Conservation (phyloP, 2,888 invertebrate genomes). For the Drosophila ustulata region DNA sequence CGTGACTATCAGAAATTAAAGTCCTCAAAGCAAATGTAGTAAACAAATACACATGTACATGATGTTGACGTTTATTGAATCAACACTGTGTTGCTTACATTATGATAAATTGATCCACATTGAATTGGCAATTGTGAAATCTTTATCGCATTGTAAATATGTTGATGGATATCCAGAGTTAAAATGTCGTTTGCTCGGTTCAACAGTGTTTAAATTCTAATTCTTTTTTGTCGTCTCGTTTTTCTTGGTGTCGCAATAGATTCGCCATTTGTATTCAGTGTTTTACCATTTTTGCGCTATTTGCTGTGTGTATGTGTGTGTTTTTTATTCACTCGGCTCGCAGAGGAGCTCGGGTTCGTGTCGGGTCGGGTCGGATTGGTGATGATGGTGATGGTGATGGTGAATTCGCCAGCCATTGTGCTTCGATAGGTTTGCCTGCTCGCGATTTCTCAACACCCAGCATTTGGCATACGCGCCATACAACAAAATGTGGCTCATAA, state of each 20-base stretch:
- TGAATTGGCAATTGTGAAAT: constrained; percentile 13
- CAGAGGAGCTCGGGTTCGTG: constrained; percentile 11
- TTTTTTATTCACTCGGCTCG: constrained; percentile 8
- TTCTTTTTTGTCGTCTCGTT: neutral
- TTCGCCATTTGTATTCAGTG: constrained; percentile 28
- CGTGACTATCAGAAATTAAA: too few relatives aligned
- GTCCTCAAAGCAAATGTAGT: too few relatives aligned
- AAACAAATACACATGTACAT: too few relatives aligned
- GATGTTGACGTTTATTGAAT: neutral
- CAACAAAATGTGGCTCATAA: constrained; percentile 82
- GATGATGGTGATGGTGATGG: constrained; percentile 4
- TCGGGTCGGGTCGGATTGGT: constrained; percentile 5
- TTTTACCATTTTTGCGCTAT: constrained; percentile 23
- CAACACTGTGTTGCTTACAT: neutral
- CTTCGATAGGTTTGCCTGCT: constrained; percentile 55
- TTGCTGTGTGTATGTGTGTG: neutral
- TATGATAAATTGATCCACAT: constrained; percentile 17
- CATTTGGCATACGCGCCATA: constrained; percentile 79
- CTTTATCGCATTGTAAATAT: constrained; percentile 17
- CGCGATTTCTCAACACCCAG: constrained; percentile 76
- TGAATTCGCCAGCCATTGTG: constrained; percentile 37
- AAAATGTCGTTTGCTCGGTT: neutral
- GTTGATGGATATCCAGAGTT: constrained; percentile 6
- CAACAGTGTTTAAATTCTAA: constrained; percentile 12
- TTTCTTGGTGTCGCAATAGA: neutral